Evolutionary conservation across 2,888 invertebrate species (phyloP).

Genomic region (Sipha maydis): DNA sequence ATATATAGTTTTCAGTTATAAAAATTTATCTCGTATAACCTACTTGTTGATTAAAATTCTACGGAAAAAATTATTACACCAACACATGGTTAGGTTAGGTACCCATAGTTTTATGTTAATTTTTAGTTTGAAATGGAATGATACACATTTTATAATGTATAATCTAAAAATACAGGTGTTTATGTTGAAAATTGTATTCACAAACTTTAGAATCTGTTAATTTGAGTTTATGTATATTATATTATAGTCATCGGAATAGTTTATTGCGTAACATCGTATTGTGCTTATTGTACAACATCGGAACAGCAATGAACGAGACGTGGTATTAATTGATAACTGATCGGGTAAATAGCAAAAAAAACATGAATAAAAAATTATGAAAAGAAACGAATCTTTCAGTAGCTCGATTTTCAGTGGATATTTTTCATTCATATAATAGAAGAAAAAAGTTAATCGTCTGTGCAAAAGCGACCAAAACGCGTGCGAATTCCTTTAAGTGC

Average conservation of each 20-base stretch:
- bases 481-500: no score
- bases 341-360: neutral
- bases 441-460: neutral
- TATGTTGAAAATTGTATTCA: neutral
- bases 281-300: no score
- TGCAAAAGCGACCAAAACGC: neutral
- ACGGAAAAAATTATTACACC: neutral
- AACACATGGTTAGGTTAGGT: neutral
- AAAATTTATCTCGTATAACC: neutral
- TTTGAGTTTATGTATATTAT: neutral
- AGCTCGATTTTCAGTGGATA: neutral
- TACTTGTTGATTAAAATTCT: neutral
- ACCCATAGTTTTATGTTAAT: neutral
- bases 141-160: neutral
- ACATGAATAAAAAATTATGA: neutral
- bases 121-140: neutral
- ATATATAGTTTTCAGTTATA: neutral
- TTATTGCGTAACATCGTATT: neutral
- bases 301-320: neutral
- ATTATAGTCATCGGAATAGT: neutral
- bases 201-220: neutral
- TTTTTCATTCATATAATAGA: neutral
- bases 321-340: neutral
- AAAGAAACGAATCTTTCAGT: neutral
- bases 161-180: neutral